Conservation (phyloP, 2,113 vertebrate species). For the Pelecanus crispus region DNA sequence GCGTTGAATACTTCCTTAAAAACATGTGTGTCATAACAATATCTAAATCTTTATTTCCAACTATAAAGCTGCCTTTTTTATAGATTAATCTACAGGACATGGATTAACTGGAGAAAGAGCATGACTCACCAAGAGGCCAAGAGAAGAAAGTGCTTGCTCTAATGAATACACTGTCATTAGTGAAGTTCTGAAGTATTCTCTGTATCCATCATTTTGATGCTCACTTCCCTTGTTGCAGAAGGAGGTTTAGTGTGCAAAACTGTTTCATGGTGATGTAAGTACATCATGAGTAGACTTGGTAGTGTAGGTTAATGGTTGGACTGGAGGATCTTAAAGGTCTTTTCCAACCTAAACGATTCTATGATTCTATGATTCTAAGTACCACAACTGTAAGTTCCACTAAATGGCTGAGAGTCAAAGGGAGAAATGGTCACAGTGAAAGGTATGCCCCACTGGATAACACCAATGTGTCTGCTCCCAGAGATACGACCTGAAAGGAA, state of each 20-base stretch:
- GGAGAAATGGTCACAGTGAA: not conserved
- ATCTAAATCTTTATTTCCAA: not conserved
- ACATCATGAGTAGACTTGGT: too few species aligned
- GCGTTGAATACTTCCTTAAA: not conserved
- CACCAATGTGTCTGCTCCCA: not conserved
- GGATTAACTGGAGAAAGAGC: not conserved
- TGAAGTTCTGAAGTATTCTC: not conserved
- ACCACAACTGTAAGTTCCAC: not conserved
- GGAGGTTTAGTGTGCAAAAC: not conserved
- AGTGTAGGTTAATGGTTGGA: too few species aligned
- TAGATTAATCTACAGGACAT: not conserved
- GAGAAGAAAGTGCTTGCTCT: not conserved
- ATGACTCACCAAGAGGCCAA: not conserved
- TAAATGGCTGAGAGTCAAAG: not conserved
- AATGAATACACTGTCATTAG: not conserved
- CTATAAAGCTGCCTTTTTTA: not conserved
- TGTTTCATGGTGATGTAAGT: not conserved
- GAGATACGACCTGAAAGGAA: not conserved
- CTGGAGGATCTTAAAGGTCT: too few species aligned
- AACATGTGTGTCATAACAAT: not conserved
- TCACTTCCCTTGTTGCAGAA: not conserved
- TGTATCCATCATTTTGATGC: not conserved
- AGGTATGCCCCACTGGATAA: rapidly evolving
- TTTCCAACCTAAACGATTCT: too few species aligned
- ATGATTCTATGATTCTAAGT: too few species aligned